Evolutionary conservation across 2,888 invertebrate genomes (phyloP).

Genomic region (Scrobipalpa atriplicella): DNA sequence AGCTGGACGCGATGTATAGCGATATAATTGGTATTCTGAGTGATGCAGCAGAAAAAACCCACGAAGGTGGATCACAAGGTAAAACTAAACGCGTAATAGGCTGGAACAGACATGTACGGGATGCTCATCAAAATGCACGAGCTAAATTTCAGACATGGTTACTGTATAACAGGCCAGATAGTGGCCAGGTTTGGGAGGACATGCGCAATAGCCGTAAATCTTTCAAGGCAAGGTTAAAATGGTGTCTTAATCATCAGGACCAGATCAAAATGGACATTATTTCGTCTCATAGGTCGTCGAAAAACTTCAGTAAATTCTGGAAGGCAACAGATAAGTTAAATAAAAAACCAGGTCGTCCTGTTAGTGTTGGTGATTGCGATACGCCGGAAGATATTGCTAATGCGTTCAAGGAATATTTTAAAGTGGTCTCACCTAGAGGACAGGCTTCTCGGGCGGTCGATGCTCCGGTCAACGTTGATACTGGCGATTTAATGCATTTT

Average conservation of each 20-base stretch:
- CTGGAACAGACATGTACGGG: constrained; percentile 29
- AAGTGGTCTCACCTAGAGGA: not conserved
- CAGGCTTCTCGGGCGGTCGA: not conserved
- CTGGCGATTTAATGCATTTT: not conserved
- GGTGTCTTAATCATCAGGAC: too few species aligned
- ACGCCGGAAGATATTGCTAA: constrained; percentile 21
- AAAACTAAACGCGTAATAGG: constrained; percentile 13
- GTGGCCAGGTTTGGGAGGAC: constrained; percentile 25
- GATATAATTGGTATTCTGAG: not conserved
- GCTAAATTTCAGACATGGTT: constrained; percentile 21
- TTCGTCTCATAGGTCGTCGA: not conserved
- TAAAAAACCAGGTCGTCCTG: constrained; percentile 21
- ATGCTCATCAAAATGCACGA: constrained; percentile 28
- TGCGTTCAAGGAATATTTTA: constrained; percentile 19
- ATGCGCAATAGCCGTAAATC: constrained; percentile 27
- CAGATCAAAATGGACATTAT: constrained; percentile 28
- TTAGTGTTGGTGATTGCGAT: constrained; percentile 22
- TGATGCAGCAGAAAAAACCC: not conserved
- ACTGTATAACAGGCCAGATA: constrained; percentile 14
- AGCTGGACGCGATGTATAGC: constrained; percentile 1
- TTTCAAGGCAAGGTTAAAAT: constrained; percentile 29
- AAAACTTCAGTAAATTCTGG: constrained; percentile 28
- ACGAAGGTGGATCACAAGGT: not conserved
- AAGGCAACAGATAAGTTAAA: constrained; percentile 23
- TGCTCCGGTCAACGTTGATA: not conserved